Conservation (phyloP, 2,113 vertebrate species). For the Heptranchias perlo region DNA sequence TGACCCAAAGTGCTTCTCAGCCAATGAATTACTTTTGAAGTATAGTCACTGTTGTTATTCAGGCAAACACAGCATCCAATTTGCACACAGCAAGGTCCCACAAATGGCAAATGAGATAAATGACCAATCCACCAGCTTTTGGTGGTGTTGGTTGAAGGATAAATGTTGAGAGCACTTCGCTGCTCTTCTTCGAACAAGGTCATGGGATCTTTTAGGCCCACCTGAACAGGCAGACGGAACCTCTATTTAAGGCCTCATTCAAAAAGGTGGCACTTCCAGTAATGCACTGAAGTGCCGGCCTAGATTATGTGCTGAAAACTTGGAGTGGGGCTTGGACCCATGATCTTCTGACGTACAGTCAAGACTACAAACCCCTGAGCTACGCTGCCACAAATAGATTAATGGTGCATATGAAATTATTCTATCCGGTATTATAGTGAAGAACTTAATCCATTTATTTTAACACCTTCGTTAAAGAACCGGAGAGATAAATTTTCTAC, state of each 20-base stretch:
- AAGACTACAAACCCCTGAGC: background rate
- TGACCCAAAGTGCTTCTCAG: background rate
- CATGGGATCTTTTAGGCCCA: background rate
- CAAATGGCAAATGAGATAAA: background rate
- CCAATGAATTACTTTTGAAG: background rate
- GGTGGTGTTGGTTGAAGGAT: background rate
- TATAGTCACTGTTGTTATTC: background rate
- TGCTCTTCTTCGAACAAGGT: background rate
- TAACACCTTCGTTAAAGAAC: background rate
- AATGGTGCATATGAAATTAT: background rate
- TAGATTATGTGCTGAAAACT: background rate
- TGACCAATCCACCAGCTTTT: background rate
- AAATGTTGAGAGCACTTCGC: too few species aligned
- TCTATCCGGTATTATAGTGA: background rate
- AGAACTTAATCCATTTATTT: background rate
- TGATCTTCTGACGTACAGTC: background rate
- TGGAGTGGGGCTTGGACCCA: background rate
- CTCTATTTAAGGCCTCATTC: background rate
- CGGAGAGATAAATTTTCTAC: background rate
- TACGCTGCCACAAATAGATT: background rate
- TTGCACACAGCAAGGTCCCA: background rate
- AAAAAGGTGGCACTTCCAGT: background rate
- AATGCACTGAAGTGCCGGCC: background rate
- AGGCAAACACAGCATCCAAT: background rate
- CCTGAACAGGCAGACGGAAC: background rate